Conservation (phyloP, 2,888 invertebrate species). For the Sacculina carcini region DNA sequence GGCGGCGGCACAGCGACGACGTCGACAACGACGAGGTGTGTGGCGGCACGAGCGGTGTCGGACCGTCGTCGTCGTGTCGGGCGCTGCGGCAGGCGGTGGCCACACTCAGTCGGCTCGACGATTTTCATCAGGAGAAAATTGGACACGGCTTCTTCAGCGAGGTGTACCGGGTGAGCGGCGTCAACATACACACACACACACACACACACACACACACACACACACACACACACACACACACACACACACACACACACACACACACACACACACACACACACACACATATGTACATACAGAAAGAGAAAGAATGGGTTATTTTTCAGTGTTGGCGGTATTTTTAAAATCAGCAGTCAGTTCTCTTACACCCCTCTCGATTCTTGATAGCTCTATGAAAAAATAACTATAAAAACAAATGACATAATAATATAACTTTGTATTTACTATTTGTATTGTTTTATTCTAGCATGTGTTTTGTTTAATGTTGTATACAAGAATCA, state of each 20-base stretch:
- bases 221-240: background rate
- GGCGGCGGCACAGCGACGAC: too few species aligned
- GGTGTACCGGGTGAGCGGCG: constrained; percentile 62
- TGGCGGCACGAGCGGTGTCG: too few species aligned
- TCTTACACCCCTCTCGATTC: too few species aligned
- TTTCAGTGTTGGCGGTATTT: background rate
- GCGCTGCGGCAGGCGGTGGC: constrained; percentile 76
- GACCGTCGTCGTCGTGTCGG: too few species aligned
- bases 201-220: background rate
- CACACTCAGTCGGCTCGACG: constrained; percentile 69
- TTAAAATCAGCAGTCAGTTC: too few species aligned
- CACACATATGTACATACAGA: background rate
- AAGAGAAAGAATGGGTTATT: background rate
- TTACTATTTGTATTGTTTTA: too few species aligned
- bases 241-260: background rate
- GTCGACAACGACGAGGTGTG: too few species aligned
- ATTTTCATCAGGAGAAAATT: constrained; percentile 74
- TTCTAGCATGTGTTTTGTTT: too few species aligned
- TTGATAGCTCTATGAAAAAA: too few species aligned
- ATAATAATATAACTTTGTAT: too few species aligned
- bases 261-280: constrained; percentile 2
- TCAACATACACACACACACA: background rate
- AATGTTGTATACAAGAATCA: too few species aligned
- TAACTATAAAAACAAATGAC: too few species aligned
- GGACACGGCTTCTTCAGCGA: constrained; percentile 91